phyloP scores from a whole-genome alignment of 2,113 vertebrate genomes.

The Entomyzon cyanotis region DNA sequence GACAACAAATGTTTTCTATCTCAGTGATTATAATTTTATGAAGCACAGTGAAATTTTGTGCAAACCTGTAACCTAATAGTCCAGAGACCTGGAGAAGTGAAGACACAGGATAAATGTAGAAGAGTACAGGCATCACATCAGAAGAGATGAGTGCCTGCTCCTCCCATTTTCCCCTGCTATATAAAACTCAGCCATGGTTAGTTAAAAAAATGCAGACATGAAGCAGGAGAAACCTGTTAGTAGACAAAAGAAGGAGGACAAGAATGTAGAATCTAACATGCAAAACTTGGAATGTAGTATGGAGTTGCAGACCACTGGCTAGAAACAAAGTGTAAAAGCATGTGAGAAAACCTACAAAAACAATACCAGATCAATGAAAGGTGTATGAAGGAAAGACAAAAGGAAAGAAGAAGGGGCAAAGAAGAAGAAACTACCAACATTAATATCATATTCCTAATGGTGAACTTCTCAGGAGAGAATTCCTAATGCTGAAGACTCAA shows the following conservation, averaged over 20 bases:
- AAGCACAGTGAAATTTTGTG: not conserved
- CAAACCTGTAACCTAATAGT: not conserved
- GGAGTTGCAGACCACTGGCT: not conserved
- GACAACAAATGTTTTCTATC: not conserved
- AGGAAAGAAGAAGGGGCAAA: not conserved
- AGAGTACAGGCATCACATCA: not conserved
- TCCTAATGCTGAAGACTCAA: not conserved
- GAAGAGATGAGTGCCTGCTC: not conserved
- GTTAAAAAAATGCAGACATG: not conserved
- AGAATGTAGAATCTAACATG: not conserved
- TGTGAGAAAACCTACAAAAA: not conserved
- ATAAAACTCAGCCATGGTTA: not conserved
- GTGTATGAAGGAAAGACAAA: not conserved
- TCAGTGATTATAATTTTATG: not conserved
- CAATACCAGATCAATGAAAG: not conserved
- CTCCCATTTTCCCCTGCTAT: not conserved
- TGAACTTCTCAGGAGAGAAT: not conserved
- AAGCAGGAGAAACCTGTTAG: not conserved
- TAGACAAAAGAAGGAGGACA: not conserved
- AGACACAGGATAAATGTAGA: not conserved
- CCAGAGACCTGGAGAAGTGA: not conserved
- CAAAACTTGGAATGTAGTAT: not conserved
- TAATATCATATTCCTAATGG: not conserved
- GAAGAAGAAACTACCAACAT: not conserved
- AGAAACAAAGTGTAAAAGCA: accelerated